Evolutionary conservation across 2,888 invertebrate genomes (phyloP), one percentile per base, ranked within the genome.

Genomic region (Tenthredo amoena): DNA sequence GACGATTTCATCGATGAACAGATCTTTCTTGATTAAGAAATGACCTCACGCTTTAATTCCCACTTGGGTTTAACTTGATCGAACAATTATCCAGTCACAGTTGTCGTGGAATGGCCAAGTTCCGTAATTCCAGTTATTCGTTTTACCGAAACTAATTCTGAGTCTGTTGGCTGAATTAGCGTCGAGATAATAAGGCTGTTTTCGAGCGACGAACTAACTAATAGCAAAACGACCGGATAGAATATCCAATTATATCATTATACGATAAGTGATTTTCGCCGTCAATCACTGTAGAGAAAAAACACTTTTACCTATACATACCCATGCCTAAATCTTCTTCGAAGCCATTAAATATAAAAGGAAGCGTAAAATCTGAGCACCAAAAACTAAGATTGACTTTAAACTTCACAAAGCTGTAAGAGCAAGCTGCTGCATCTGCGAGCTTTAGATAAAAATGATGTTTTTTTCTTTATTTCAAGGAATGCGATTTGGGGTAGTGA

Each of bases 341-440:
- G 34, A 6, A 31, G 68, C 12, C 15, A 68, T 15, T 34, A 34
- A 68, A 68, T 68, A 68, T 68, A 18, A 34, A 18, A 6, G 7
- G 12, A 74, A 43, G 74, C 74, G 43, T 74, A 43, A 74, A 74
- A 74, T 74, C n/a, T 43, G 12, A 74, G 74, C 6, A 74, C 74
- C 21, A 26, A 72, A 43, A 74, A 74, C n/a, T 10, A 74, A 72
- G n/a, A 72, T 72, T 43, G 43, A 26, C 21, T 43, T 40, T 1
- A 43, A 43, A 74, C 40, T 43, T 74, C 43, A 12, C 40, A 40
- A 34, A 34, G 47, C 50, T 77, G 12, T 77, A 55, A 55, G 9
- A 34, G 34, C 50, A 77, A 77, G 26, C 50, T 77, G 77, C 77
- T 50, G 15, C 55, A 77, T 50, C 47, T n/a, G 55, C 12, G 1